A percentile compares a stretch with the other conserved stretches of the same genome.
Evolutionary conservation across 1,140 invertebrate genomes (phyloP).

Genomic region (Gryon sp.): DNA sequence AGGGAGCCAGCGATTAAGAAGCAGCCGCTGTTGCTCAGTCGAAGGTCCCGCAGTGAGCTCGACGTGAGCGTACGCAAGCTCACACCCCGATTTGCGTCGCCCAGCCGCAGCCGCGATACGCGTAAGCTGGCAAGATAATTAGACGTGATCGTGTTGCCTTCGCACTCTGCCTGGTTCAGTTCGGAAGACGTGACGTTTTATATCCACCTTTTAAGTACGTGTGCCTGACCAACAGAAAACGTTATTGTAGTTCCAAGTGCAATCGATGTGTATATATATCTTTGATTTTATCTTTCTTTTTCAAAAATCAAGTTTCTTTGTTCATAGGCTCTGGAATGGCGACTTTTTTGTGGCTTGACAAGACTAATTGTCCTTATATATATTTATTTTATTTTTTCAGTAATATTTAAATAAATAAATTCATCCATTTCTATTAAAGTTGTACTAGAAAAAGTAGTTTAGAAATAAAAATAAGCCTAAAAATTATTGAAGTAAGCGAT

Average conservation of each 20-base stretch:
- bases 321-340: slow-evolving; percentile 24
- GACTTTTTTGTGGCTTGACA: slow-evolving; percentile 23
- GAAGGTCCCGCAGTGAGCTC: slow-evolving; percentile 69
- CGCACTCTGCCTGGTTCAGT: slow-evolving; percentile 73
- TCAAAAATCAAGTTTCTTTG: slow-evolving; percentile 19
- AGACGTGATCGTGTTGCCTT: slow-evolving; percentile 70
- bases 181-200: slow-evolving; percentile 67
- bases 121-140: slow-evolving; percentile 76
- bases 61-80: slow-evolving; percentile 68
- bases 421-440: too few relatives aligned
- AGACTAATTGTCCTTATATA: not conserved
- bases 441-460: too few relatives aligned
- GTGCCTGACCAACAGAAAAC: slow-evolving; percentile 60
- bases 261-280: slow-evolving; percentile 36
- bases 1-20: slow-evolving; percentile 59
- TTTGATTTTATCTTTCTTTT: too few relatives aligned
- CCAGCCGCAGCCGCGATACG: slow-evolving; percentile 52
- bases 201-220: slow-evolving; percentile 68
- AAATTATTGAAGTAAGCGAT: too few relatives aligned
- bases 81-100: slow-evolving; percentile 64
- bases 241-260: slow-evolving; percentile 58
- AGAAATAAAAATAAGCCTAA: too few relatives aligned
- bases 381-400: slow-evolving; percentile 1
- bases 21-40: slow-evolving; percentile 47
- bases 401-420: too few relatives aligned